Conservation (phyloP, 2,113 vertebrate species). For the Circaetus gallicus region DNA sequence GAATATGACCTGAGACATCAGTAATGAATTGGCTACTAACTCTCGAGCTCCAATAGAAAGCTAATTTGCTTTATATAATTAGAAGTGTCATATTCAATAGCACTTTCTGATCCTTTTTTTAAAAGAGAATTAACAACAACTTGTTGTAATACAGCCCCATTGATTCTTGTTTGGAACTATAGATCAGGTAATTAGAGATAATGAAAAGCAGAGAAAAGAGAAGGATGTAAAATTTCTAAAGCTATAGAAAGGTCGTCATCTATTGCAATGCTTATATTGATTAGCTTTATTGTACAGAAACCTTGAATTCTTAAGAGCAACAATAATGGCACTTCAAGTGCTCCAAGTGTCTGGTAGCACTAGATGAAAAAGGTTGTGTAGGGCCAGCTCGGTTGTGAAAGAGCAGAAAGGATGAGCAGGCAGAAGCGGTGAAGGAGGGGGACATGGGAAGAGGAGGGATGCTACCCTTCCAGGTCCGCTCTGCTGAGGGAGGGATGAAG, state of each 20-base stretch:
- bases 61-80: slow-evolving; percentile 13
- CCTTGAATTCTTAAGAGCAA: neutral
- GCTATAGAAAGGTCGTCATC: neutral
- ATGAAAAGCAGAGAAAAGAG: neutral
- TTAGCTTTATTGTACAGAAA: neutral
- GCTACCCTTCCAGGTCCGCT: neutral
- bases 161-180: slow-evolving; percentile 43
- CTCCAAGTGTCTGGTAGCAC: neutral
- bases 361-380: neutral
- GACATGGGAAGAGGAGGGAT: accelerated
- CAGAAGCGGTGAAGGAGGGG: accelerated
- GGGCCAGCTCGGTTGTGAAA: accelerated
- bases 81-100: slow-evolving; percentile 47
- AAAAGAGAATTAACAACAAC: slow-evolving; percentile 14
- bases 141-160: slow-evolving; percentile 27
- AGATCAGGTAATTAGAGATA: slow-evolving; percentile 24
- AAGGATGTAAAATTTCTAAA: neutral
- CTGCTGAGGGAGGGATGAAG: neutral
- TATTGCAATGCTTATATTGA: neutral
- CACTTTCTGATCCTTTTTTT: neutral
- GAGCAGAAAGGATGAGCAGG: neutral
- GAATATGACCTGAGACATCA: neutral
- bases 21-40: neutral
- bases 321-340: neutral
- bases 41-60: neutral